Conservation (phyloP, 2,888 invertebrate genomes). For the Chromoteleia sp. region DNA sequence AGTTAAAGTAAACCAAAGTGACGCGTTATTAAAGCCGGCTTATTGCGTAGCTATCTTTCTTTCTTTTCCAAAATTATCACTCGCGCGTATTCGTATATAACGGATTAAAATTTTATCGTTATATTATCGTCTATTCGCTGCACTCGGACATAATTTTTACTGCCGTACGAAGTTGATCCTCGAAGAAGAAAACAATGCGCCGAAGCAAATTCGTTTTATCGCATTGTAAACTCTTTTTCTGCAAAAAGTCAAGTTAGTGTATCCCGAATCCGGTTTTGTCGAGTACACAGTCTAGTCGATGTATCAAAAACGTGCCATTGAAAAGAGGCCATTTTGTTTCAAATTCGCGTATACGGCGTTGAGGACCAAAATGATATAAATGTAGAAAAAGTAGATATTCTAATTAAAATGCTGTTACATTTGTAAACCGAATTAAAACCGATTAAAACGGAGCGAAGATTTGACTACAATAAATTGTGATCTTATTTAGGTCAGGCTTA, state of each 20-base stretch:
- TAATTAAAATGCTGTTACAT: too few species aligned
- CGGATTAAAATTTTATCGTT: conserved; percentile 22
- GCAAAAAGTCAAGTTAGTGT: conserved; percentile 20
- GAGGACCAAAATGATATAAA: too few species aligned
- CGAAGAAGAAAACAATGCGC: conserved; percentile 18
- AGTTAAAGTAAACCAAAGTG: neutral
- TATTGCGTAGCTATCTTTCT: neutral
- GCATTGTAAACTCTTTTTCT: conserved; percentile 23
- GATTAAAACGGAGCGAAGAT: too few species aligned
- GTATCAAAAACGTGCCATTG: too few species aligned
- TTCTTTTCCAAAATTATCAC: conserved; percentile 7
- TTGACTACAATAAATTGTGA: too few species aligned
- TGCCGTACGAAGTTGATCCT: neutral
- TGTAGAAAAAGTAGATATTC: too few species aligned
- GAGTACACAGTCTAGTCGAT: conserved; percentile 6
- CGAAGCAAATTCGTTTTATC: conserved; percentile 28
- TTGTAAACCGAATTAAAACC: too few species aligned
- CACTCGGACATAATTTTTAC: conserved; percentile 14
- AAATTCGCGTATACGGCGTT: too few species aligned
- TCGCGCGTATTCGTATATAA: neutral
- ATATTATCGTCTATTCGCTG: conserved; percentile 12
- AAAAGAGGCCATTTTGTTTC: too few species aligned
- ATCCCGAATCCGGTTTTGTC: conserved; percentile 19
- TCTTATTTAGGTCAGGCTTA: too few species aligned
- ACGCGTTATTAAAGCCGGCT: neutral